These are phyloP conservation scores for Yponomeuta cagnagella DNA, from an alignment of 2,888 invertebrate species.

Conservation along the genomic window DNA sequence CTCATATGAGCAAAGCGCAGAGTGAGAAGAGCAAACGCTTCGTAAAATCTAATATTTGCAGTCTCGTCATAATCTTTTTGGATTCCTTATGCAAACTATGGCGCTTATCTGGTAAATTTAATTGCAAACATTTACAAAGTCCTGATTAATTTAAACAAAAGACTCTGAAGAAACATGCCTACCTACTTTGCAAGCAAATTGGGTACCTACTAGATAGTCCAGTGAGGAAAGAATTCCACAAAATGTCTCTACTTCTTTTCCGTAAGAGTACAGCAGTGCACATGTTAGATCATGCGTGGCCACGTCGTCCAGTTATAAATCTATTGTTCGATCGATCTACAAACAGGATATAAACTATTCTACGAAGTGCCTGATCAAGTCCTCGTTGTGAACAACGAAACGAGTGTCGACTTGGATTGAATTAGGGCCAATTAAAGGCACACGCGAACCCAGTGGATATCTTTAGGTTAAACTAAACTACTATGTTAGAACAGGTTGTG, in stretches of 20 bases:
- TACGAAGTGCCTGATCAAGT: slow-evolving; percentile 15
- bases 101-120: background rate
- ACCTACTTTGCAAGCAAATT: too few species aligned
- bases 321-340: slow-evolving; percentile 9
- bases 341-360: slow-evolving; percentile 21
- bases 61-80: background rate
- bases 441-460: slow-evolving; percentile 35
- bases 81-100: background rate
- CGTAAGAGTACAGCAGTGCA: too few species aligned
- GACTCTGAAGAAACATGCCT: too few species aligned
- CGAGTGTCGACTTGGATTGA: slow-evolving; percentile 26
- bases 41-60: background rate
- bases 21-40: background rate
- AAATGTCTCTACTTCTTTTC: too few species aligned
- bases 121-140: background rate
- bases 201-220: too few species aligned
- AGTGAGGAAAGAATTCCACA: too few species aligned
- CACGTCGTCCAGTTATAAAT: background rate
- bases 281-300: too few species aligned
- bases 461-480: slow-evolving; percentile 16
- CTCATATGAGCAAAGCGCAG: background rate
- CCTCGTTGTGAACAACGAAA: background rate
- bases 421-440: slow-evolving; percentile 35
- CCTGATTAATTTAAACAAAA: too few species aligned
- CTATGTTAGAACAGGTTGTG: background rate